Conservation (phyloP, 2,888 invertebrate genomes). For the Sinopyrophorus schimmeli region DNA sequence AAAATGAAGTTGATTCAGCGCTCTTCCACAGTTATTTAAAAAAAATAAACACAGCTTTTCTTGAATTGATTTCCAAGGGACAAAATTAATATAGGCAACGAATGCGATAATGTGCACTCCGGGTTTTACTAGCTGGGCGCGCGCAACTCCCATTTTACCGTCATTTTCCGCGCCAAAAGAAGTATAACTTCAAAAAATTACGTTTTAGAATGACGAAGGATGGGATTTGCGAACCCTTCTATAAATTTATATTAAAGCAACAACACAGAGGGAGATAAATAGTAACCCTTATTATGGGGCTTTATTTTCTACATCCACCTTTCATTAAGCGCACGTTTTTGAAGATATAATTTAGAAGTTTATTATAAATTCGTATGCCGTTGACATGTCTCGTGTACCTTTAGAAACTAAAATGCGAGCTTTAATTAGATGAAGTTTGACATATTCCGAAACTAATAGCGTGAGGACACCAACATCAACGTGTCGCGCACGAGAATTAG, state of each 20-base stretch:
- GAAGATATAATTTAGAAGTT: slow-evolving; percentile 19
- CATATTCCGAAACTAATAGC: slow-evolving; percentile 28
- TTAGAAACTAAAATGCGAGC: slow-evolving; percentile 16
- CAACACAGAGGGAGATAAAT: slow-evolving; percentile 1
- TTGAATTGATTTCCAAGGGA: too few species aligned
- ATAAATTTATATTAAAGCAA: slow-evolving; percentile 8
- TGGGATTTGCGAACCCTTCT: not conserved
- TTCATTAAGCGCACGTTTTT: slow-evolving; percentile 11
- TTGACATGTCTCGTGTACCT: slow-evolving; percentile 21
- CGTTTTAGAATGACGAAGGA: too few species aligned
- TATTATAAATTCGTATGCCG: slow-evolving; percentile 17
- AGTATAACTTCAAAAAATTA: too few species aligned
- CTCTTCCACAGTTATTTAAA: too few species aligned
- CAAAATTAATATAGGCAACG: slow-evolving; percentile 9
- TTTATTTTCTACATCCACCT: slow-evolving; percentile 17
- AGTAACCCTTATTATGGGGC: slow-evolving; percentile 6
- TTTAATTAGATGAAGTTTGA: slow-evolving; percentile 27
- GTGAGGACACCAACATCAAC: slow-evolving; percentile 21
- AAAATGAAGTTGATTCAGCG: too few species aligned
- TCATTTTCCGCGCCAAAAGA: too few species aligned
- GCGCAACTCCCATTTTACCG: too few species aligned
- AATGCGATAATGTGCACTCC: too few species aligned
- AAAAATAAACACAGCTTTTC: too few species aligned
- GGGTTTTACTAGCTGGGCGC: too few species aligned
- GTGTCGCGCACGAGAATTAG: slow-evolving; percentile 24